Base-by-base conservation (phyloP, 2,888 invertebrate genomes). In the Eristalis tenax region DNA sequence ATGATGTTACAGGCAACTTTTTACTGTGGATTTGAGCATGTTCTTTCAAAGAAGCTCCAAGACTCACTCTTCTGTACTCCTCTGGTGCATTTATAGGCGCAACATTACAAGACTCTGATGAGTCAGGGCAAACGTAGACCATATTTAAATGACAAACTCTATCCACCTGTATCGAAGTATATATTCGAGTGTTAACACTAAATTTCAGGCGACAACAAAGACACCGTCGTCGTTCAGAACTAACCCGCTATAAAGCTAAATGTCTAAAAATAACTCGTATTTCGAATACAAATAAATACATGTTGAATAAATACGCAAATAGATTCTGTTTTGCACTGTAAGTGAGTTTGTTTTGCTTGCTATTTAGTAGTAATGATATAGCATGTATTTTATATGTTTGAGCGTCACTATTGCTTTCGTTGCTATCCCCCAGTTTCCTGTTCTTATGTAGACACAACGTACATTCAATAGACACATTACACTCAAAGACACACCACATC, bases 271-370 rank as follows among this genome's bases (percentile, higher is more conserved):
- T 86, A 86, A 57, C 63, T 81, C 64, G 64, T 40, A 38, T 74
- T 75, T 65, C 38, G 63, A 15, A 50, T 75, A 83, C 83, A 85
- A 86, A 86, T 86, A 86, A 66, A 78, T 64, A 28, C 83, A 63
- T 61, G 78, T 71, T 79, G 71, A 83, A 83, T 86, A 82, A 83
- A 86, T 86, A 75, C 71, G 75, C 74, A 86, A 86, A 86, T 82
- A 86, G 86, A 82, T 70, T 86, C 73, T 66, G 56, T 75, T 82
- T 86, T 83, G 78, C 82, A 79, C 70, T 71, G 10, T 57, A 22
- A 11, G 43, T 43, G 32, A 65, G 64, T 64, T 18, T 75, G 56
- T 69, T 63, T 65, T 77, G 40, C 61, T 57, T 78, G 73, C 74
- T 81, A 50, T 64, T 61, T 63, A 32, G 15, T 61, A 43, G 6